These are phyloP conservation scores for Tragelaphus strepsiceros DNA, from an alignment of 2,113 vertebrate species.

Conservation along the genomic window DNA sequence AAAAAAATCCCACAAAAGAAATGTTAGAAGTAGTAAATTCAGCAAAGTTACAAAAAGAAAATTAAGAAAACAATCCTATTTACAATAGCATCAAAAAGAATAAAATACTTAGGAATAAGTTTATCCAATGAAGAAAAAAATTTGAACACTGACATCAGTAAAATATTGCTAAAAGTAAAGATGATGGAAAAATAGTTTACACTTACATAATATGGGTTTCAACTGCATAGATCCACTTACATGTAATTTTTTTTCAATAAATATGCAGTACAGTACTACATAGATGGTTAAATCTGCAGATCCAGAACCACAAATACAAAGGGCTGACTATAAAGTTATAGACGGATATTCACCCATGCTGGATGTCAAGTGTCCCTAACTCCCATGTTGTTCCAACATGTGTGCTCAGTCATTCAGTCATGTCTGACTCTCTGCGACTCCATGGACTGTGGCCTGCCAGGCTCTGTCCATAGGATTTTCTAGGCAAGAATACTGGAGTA, in stretches of 20 bases:
- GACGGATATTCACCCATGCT: not conserved
- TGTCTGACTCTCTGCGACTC: rapidly evolving
- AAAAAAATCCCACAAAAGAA: not conserved
- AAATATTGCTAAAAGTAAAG: not conserved
- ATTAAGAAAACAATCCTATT: not conserved
- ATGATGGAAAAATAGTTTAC: not conserved
- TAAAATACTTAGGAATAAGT: not conserved
- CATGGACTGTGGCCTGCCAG: not conserved
- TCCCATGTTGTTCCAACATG: not conserved
- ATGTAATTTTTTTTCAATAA: not conserved
- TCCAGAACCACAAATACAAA: not conserved
- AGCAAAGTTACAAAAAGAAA: not conserved
- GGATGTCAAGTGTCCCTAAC: not conserved
- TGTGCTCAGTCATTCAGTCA: not conserved
- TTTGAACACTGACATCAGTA: not conserved
- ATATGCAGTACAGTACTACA: not conserved
- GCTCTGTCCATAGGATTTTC: not conserved
- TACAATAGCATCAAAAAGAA: not conserved
- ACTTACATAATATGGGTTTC: not conserved
- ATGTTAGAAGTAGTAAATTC: not conserved
- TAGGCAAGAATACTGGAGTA: not conserved
- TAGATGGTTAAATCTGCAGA: not conserved
- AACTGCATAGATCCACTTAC: not conserved
- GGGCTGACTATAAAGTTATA: not conserved
- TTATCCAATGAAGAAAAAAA: not conserved